Conservation (phyloP, 2,797 vertebrate species). For the Bovichtus diacanthus region DNA sequence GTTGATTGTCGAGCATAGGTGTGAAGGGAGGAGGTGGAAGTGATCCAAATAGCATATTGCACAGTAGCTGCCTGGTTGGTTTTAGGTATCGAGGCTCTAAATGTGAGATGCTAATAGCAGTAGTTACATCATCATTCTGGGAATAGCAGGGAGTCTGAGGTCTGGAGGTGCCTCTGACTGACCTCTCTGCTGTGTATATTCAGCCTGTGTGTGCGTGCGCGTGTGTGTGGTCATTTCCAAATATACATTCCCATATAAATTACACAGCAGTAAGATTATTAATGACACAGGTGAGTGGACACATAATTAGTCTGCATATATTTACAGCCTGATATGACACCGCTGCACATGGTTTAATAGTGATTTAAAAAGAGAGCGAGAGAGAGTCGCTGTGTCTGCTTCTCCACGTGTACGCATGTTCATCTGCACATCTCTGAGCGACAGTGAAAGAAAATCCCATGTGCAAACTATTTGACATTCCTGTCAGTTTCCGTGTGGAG, state of each 20-base stretch:
- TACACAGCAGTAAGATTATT: constrained; percentile 72
- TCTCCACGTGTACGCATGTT: neutral
- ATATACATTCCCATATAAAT: constrained; percentile 73
- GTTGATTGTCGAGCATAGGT: constrained; percentile 44
- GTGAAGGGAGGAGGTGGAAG: constrained; percentile 46
- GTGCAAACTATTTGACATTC: constrained; percentile 58
- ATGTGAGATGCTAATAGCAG: constrained; percentile 80
- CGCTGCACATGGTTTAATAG: constrained; percentile 40
- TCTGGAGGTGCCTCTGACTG: constrained; percentile 78
- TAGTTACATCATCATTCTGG: constrained; percentile 83
- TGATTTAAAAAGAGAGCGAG: constrained; percentile 24
- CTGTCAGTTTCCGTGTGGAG: constrained; percentile 54
- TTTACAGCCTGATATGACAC: constrained; percentile 53
- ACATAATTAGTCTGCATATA: constrained; percentile 52
- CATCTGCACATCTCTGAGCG: constrained; percentile 40
- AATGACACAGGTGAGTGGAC: constrained; percentile 71
- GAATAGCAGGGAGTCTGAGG: constrained; percentile 82
- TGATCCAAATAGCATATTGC: constrained; percentile 69
- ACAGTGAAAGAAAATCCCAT: constrained; percentile 57
- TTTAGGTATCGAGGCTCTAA: constrained; percentile 78
- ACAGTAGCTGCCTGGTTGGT: constrained; percentile 77
- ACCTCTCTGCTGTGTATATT: constrained; percentile 76
- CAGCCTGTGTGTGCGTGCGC: constrained; percentile 52
- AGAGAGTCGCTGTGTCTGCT: constrained; percentile 5
- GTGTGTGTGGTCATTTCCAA: constrained; percentile 78